Conservation (phyloP, 2,888 invertebrate species). For the Heliothis peltigera region DNA sequence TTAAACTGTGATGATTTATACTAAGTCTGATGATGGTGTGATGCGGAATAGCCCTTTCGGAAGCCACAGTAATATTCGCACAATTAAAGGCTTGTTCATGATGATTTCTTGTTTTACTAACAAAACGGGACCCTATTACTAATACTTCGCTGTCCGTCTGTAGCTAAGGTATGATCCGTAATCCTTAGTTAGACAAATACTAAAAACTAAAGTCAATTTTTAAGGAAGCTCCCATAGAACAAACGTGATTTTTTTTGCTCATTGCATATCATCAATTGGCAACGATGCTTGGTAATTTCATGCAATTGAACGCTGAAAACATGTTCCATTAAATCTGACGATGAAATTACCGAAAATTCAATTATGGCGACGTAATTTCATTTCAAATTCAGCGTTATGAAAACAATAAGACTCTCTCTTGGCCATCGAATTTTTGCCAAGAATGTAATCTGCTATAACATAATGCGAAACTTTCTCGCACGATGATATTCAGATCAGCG, state of each 20-base stretch:
- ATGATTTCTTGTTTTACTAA: too few relatives aligned
- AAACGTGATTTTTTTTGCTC: too few relatives aligned
- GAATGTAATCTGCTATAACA: slow-evolving; percentile 65
- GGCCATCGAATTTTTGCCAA: slow-evolving; percentile 57
- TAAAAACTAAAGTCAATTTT: too few relatives aligned
- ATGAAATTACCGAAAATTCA: slow-evolving; percentile 33
- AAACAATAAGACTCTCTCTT: slow-evolving; percentile 61
- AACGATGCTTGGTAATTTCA: slow-evolving; percentile 22
- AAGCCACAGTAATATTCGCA: too few relatives aligned
- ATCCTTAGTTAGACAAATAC: too few relatives aligned
- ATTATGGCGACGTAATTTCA: slow-evolving; percentile 44
- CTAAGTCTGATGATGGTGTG: neutral
- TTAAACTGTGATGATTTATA: slow-evolving; percentile 12
- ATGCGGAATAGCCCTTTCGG: neutral
- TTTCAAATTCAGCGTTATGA: slow-evolving; percentile 40
- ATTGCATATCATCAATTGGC: too few relatives aligned
- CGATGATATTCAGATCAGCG: slow-evolving; percentile 69
- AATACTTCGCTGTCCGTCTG: too few relatives aligned
- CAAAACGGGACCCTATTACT: too few relatives aligned
- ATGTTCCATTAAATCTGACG: slow-evolving; percentile 43
- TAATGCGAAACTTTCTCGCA: slow-evolving; percentile 75
- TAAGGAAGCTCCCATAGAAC: too few relatives aligned
- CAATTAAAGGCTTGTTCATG: too few relatives aligned
- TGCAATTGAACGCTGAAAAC: slow-evolving; percentile 10
- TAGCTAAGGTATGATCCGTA: too few relatives aligned